Conservation (phyloP, 2,888 invertebrate species). For the Diploptera punctata region DNA sequence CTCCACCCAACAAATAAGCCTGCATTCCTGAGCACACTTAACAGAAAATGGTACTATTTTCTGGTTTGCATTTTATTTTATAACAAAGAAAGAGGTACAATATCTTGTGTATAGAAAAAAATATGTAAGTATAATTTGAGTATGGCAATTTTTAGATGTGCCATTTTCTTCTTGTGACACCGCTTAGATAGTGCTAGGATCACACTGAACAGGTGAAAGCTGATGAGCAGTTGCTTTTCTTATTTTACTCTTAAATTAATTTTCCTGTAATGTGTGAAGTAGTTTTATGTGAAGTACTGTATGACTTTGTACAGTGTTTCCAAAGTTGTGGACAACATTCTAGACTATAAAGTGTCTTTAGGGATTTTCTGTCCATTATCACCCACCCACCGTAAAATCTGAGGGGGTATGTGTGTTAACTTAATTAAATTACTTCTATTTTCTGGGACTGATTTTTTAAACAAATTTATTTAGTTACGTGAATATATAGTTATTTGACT, state of each 20-base stretch:
- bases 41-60: too few relatives aligned
- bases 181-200: background rate
- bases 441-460: too few relatives aligned
- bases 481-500: too few relatives aligned
- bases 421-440: too few relatives aligned
- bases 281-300: conserved; percentile 17
- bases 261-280: conserved; percentile 19
- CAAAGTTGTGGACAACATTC: too few relatives aligned
- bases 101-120: background rate
- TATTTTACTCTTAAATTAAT: background rate
- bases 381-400: too few relatives aligned
- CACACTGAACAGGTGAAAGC: background rate
- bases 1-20: background rate
- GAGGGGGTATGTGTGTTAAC: too few relatives aligned
- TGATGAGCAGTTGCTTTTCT: background rate
- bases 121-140: too few relatives aligned
- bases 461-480: too few relatives aligned
- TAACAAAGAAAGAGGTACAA: background rate
- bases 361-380: too few relatives aligned
- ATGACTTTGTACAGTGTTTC: conserved; percentile 13
- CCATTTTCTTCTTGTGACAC: background rate
- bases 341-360: too few relatives aligned
- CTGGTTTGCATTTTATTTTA: background rate
- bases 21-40: too few relatives aligned
- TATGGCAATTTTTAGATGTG: background rate